Base-by-base conservation (phyloP, 1,140 invertebrate species). In the Odontomachus brunneus region DNA sequence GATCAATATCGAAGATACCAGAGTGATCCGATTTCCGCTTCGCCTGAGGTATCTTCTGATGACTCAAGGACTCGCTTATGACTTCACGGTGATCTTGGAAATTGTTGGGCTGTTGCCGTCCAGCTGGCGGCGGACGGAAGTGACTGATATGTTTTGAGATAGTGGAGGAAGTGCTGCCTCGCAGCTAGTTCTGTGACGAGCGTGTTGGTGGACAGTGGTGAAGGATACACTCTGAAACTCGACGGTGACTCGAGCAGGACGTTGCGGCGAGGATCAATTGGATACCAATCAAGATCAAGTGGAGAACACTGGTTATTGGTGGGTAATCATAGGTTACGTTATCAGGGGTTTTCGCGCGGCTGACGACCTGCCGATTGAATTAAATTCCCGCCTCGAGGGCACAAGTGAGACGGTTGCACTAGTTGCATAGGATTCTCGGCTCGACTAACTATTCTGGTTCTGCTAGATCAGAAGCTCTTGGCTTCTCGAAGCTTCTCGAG, bases 181-280 rank as follows among this genome's bases (percentile, higher is more conserved):
- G 5, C 55, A 67, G 55, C 33, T 73, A 19, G 12, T 74, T 75
- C 44, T 69, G 75, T 69, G 75, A 33, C 15, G n/a, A 66, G 22
- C 17, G 33, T 53, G 49, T 33, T 44, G 29, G 49, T 48, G 48
- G 59, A 57, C 22, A 38, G 15, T 57, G 66, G 15, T 57, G 66
- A 69, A 57, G 44, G 15, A 33, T 44, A 24, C n/a, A 15, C n/a
- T 22, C 22, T 19, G 17, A 3, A 24, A 59, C 48, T n/a, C 57
- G 22, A 59, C 17, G 19, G 24, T 26, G 65, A n/a, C 2, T 69
- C 2, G 22, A 71, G 26, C n/a, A 3, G 29, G 29, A 33, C 17
- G 17, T 33, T 33, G 14, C 29, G 19, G 29, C n/a, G 24, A 66
- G 65, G 26, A 51, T 11, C 22, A 48, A 9, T 19, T 38, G 26